Evolutionary conservation across 2,113 vertebrate species (phyloP), one percentile per base, ranked within the genome.

Genomic region (Spheniscus mendiculus): DNA sequence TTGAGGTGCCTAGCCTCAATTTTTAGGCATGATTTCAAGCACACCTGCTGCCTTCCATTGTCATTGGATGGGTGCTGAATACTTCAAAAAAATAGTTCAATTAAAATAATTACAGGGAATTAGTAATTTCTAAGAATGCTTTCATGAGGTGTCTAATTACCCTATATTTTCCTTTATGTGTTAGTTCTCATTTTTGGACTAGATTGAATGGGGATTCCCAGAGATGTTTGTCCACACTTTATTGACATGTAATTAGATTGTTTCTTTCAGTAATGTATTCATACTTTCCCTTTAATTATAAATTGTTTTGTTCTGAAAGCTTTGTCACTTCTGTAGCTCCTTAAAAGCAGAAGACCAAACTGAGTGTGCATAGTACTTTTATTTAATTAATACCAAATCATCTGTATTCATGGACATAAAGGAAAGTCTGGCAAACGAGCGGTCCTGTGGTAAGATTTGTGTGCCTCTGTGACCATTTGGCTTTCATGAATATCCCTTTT

Each of bases 61-160:
- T 63, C 38, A 44, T 45, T 49, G 52, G 47, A 59, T 87, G 47
- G 67, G 19, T 78, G 47, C 36, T 87, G 47, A 95, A 45, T 47
- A 59, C 59, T 86, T 92, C 1, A 13, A 87, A 92, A 96, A 94
- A 77, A 62, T 38, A 10, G 22, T 79, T 91, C 56, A 56, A 76
- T 92, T 91, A 76, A 58, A 85, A 72, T 91, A 94, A 96, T 95
- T 89, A n/a, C 36, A 74, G 72, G 59, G 73, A 87, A 91, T 93
- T 91, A 91, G 22, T 73, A 89, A 87, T 94, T 85, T 96, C 81
- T 89, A 83, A 91, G 84, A 85, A 82, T 63, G 89, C 56, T 94
- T 93, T 92, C 50, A 76, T 38, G 36, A 79, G 25, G 36, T 89
- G 40, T 18, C 44, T 93, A 82, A 87, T 89, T 89, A 71, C 32